Evolutionary conservation across 2,797 vertebrate species (phyloP), one percentile per base, ranked within the genome.

Genomic region (Pseudochirops cupreus): DNA sequence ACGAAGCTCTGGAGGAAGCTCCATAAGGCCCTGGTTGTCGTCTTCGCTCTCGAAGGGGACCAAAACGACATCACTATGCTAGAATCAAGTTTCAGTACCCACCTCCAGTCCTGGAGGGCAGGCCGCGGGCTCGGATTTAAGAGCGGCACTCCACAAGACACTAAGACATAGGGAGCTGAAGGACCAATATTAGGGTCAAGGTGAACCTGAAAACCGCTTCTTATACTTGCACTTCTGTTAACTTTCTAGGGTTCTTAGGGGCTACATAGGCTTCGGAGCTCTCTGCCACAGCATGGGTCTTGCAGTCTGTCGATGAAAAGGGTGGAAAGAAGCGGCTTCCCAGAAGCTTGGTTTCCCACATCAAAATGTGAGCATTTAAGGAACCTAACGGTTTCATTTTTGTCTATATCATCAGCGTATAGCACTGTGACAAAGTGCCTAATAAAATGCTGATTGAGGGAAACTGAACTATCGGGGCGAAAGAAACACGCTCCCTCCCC

Each of bases 91-190:
- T 57, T 28, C 56, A 57, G 56, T 26, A 74, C 33, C 62, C 31
- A 5, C 31, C 18, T 39, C n/a, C 62, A 39, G 5, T 21, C n/a
- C 6, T 21, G 18, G 67, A 39, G 6, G 67, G 67, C 67, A 39
- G 5, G 5, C 16, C 1, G n/a, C 2, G 1, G 16, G 7, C 1
- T 39, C 0, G n/a, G 67, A 67, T 13, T 18, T 13, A 1, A 4
- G n/a, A 16, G 62, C 1, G 1, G 33, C 13, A 11, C 62, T 74
- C 16, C n/a, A 39, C 31, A 33, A 62, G 29, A 31, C 28, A 33
- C 3, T 12, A 62, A 62, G 31, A 33, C 12, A 62, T 1, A 18
- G 14, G 14, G 16, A n/a, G n/a, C 13, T 12, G 14, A 74, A 16
- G 62, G 62, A n/a, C 1, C 33, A 67, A 67, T 5, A n/a, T 59